phyloP scores from a whole-genome alignment of 2,113 vertebrate species.

The Rhipidura dahli region DNA sequence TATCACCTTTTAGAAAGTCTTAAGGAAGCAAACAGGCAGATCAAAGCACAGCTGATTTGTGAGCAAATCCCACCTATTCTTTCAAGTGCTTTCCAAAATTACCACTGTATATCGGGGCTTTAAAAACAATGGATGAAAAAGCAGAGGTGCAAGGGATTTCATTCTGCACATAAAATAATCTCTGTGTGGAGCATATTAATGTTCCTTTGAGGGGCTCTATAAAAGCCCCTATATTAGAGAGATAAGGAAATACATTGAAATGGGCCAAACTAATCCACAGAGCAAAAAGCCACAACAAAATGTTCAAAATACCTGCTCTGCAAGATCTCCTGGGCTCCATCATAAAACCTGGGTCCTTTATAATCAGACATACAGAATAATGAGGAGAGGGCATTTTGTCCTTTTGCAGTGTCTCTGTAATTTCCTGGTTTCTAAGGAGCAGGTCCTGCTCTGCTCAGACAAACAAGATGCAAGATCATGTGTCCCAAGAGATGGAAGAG shows the following conservation, averaged over 20 bases:
- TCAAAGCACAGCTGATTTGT: constrained; percentile 3
- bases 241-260: constrained; percentile 19
- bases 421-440: not conserved
- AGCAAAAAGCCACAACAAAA: constrained; percentile 3
- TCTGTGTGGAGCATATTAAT: not conserved
- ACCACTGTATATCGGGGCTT: not conserved
- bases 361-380: not conserved
- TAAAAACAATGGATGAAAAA: constrained; percentile 23
- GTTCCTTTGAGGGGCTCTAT: constrained; percentile 34
- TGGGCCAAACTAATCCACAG: constrained; percentile 9
- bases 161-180: constrained; percentile 18
- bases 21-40: not conserved
- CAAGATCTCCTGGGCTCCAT: not conserved
- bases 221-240: not conserved
- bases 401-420: not conserved
- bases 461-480: not conserved
- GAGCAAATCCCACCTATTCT: constrained; percentile 23
- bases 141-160: constrained; percentile 16
- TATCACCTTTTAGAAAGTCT: not conserved
- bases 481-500: not conserved
- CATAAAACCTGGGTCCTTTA: not conserved
- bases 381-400: not conserved
- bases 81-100: constrained; percentile 19
- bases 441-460: not conserved
- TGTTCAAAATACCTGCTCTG: not conserved